Evolutionary conservation across 1,140 invertebrate genomes (phyloP).

Genomic region (Ceratosolen fusciceps): DNA sequence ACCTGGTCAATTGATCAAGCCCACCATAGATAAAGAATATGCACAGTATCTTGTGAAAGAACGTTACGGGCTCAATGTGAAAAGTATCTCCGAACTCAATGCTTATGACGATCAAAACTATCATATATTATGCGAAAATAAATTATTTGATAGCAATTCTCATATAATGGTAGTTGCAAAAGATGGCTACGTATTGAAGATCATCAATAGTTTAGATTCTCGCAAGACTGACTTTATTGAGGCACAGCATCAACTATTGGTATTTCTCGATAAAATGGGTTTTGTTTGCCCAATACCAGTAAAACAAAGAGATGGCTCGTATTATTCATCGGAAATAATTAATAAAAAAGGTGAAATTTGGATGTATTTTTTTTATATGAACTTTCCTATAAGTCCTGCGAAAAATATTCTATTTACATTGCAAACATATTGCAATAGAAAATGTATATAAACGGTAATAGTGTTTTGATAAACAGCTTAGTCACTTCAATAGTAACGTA

Average conservation of each 20-base stretch:
- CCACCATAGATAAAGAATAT: slow-evolving; percentile 72
- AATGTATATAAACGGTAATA: too few relatives aligned
- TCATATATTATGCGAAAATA: slow-evolving; percentile 68
- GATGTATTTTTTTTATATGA: neutral
- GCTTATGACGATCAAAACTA: slow-evolving; percentile 90
- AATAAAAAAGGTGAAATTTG: slow-evolving; percentile 18
- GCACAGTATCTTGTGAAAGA: slow-evolving; percentile 74
- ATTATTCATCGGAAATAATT: slow-evolving; percentile 74
- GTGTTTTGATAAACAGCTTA: too few relatives aligned
- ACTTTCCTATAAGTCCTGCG: too few relatives aligned
- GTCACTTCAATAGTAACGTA: too few relatives aligned
- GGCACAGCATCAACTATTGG: slow-evolving; percentile 79
- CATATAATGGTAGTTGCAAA: slow-evolving; percentile 70
- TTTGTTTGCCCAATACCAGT: slow-evolving; percentile 79
- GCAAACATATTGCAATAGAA: too few relatives aligned
- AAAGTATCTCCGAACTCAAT: slow-evolving; percentile 78
- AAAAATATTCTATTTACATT: too few relatives aligned
- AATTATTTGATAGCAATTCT: slow-evolving; percentile 74
- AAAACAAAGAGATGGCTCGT: slow-evolving; percentile 76
- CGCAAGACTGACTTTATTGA: slow-evolving; percentile 77
- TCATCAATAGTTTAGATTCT: slow-evolving; percentile 86
- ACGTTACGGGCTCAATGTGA: slow-evolving; percentile 79
- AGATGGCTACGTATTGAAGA: slow-evolving; percentile 85
- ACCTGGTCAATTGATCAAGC: slow-evolving; percentile 76
- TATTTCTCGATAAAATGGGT: slow-evolving; percentile 76